Conservation (phyloP, 2,888 invertebrate genomes). For the Lasioglossum zephyrum region DNA sequence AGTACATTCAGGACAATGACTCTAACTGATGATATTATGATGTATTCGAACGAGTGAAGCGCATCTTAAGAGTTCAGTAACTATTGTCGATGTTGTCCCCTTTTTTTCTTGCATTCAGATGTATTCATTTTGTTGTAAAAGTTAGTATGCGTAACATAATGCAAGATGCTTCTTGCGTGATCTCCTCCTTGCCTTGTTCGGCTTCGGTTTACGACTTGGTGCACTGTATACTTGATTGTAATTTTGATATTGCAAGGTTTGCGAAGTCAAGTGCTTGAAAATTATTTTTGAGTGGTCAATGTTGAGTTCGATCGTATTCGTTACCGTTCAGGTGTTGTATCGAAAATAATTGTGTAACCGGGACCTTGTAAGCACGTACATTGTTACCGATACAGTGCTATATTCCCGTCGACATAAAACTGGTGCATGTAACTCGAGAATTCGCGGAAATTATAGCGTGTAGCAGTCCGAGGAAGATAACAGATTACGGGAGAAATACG, state of each 20-base stretch:
- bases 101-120: background rate
- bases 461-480: background rate
- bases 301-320: background rate
- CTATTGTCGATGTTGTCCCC: background rate
- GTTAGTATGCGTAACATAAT: background rate
- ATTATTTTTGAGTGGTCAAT: background rate
- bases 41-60: background rate
- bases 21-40: background rate
- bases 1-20: too few relatives aligned
- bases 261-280: background rate
- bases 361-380: background rate
- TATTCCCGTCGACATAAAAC: background rate
- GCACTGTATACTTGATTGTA: background rate
- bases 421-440: background rate
- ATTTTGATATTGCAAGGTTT: background rate
- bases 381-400: background rate
- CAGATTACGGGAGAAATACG: background rate
- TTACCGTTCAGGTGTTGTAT: background rate
- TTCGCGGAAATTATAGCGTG: slow-evolving; percentile 3
- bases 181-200: background rate
- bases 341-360: background rate
- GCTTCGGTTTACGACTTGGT: background rate
- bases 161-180: background rate
- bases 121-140: background rate
- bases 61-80: background rate